Evolutionary conservation across 2,113 vertebrate species (phyloP), one percentile per base, ranked within the genome.

Genomic region (Sinocyclocheilus anophthalmus): DNA sequence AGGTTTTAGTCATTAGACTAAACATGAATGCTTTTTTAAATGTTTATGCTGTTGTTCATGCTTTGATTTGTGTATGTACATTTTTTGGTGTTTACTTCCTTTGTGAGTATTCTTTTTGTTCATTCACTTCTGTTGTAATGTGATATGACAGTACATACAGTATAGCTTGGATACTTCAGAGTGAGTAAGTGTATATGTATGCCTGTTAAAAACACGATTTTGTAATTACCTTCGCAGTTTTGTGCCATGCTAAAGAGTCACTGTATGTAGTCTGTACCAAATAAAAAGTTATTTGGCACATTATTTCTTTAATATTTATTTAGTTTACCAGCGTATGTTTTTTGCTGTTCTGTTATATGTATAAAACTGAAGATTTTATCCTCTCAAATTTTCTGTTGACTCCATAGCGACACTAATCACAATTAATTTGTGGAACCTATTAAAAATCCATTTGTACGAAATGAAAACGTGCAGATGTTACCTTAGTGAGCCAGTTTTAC

Each of bases 1-100:
- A 53, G 10, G 80, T 70, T 82, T 67, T 67, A 70, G 45, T 70
- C 80, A 50, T 33, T 33, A 53, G 80, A 82, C 63, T 70, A 65
- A 65, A 48, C 39, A 65, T 45, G 18, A 61, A 48, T 26, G 37
- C 13, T 73, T 73, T 76, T 76, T 48, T 10, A 2, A 26, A 53
- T 30, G 14, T 13, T n/a, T 14, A 42, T 79, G 26, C 76, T 59
- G 18, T 79, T 22, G 53, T 59, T n/a, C 33, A 78, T 84, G 75
- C 57, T 84, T 84, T 22, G 85, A 83, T 76, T 83, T 83, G 72
- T 72, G 61, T 87, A 18, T 10, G 79, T 39, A 37, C 67, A 70
- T 30, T 57, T 26, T 26, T 26, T 26, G 24, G 3, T 63, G 50
- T 76, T 85, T 30, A 48, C 24, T 22, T 76, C 12, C 26, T 50